Conservation (phyloP, 2,113 vertebrate genomes). For the Syrrhaptes paradoxus region DNA sequence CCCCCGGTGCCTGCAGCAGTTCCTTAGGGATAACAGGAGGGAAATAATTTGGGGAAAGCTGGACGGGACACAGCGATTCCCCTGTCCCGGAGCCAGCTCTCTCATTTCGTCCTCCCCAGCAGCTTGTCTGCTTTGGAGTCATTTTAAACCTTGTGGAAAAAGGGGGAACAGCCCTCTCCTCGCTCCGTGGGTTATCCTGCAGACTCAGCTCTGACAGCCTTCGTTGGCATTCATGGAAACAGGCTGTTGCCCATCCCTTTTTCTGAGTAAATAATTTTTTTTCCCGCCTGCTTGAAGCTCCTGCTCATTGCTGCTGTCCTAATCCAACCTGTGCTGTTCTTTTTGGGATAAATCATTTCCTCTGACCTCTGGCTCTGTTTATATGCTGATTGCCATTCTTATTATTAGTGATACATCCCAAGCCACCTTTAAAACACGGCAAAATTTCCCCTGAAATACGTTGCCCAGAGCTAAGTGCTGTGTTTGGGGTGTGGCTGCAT, state of each 20-base stretch:
- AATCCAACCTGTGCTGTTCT: background rate
- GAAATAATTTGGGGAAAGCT: background rate
- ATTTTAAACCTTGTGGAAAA: background rate
- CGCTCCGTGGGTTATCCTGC: rapidly evolving
- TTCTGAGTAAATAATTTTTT: background rate
- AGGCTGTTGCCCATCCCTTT: background rate
- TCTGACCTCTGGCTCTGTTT: background rate
- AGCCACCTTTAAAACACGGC: background rate
- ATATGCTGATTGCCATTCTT: background rate
- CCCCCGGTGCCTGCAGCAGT: rapidly evolving
- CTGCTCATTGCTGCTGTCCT: background rate
- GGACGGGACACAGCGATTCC: background rate
- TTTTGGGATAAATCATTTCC: background rate
- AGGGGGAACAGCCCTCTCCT: background rate
- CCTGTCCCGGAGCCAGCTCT: background rate
- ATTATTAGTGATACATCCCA: background rate
- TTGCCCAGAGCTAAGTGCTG: background rate
- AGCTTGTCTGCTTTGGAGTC: background rate
- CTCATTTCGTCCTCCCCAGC: background rate
- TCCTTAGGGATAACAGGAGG: background rate
- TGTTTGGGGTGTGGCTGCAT: background rate
- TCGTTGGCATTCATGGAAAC: background rate
- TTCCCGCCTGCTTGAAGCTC: background rate
- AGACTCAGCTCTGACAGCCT: background rate
- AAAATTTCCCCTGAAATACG: background rate